Percentiles rank a stretch among this genome's conserved stretches.
phyloP scores from a whole-genome alignment of 2,797 vertebrate genomes.

The Cryptoblepharus egeriae region DNA sequence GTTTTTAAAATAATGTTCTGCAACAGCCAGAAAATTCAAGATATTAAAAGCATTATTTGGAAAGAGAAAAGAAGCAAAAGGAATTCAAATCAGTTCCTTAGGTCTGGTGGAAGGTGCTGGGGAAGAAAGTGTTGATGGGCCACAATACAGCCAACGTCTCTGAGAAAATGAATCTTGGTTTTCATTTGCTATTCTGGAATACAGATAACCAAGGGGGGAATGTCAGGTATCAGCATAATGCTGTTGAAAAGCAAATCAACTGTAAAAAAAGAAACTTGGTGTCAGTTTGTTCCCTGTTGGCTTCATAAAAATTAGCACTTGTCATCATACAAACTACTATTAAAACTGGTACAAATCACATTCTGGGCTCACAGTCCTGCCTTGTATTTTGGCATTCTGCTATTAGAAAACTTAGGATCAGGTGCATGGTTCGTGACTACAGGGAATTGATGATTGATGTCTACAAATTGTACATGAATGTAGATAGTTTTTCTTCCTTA shows the following conservation, averaged over 20 bases:
- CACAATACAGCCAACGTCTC: background rate
- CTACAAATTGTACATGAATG: too few relatives aligned
- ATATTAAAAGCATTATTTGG: slow-evolving; percentile 45
- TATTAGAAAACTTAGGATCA: background rate
- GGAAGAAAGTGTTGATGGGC: slow-evolving; percentile 26
- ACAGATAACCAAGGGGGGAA: background rate
- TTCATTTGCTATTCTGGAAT: slow-evolving; percentile 40
- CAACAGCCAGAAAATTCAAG: slow-evolving; percentile 28
- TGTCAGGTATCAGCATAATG: slow-evolving; percentile 3
- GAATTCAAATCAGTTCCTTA: slow-evolving; percentile 31
- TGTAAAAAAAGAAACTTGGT: background rate
- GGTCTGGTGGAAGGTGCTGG: slow-evolving; percentile 47
- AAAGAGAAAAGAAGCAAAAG: background rate
- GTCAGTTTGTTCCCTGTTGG: background rate
- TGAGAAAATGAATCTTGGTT: slow-evolving; percentile 43
- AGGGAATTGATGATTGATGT: too few relatives aligned
- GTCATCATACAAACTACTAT: background rate
- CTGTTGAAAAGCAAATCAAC: slow-evolving; percentile 18
- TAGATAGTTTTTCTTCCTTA: too few relatives aligned
- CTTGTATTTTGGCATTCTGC: background rate
- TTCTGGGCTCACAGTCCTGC: background rate
- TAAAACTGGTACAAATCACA: background rate
- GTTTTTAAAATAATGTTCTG: slow-evolving; percentile 38
- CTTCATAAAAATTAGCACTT: slow-evolving; percentile 5
- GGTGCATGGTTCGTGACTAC: background rate